Conservation (phyloP, 64 coral and sea anemone species). For the Dendrophyllia cribrosa region DNA sequence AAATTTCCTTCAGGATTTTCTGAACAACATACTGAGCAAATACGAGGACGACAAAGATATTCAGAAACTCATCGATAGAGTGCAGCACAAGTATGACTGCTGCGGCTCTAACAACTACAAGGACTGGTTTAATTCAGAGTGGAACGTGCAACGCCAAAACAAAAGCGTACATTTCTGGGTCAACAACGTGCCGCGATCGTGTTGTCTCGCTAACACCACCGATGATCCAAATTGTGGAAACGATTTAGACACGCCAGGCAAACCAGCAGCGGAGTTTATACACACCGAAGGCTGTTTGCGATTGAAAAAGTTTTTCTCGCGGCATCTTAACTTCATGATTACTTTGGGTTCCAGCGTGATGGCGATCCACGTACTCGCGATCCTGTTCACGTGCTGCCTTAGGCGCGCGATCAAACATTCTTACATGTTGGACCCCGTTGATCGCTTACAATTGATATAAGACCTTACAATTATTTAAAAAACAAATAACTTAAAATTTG, state of each 20-base stretch:
- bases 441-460: background rate
- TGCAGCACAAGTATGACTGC: slow-evolving; percentile 66
- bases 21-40: slow-evolving; percentile 47
- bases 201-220: slow-evolving; percentile 73
- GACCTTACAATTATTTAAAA: too few species aligned
- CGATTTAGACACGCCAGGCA: slow-evolving; percentile 51
- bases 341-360: background rate
- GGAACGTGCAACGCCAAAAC: slow-evolving; percentile 75
- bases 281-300: slow-evolving; percentile 66
- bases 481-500: too few species aligned
- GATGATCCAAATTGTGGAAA: slow-evolving; percentile 65
- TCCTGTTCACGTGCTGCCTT: slow-evolving; percentile 28
- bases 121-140: slow-evolving; percentile 80
- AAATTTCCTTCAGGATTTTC: slow-evolving; percentile 67
- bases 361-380: background rate
- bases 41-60: slow-evolving; percentile 50
- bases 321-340: slow-evolving; percentile 1
- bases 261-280: slow-evolving; percentile 55
- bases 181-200: slow-evolving; percentile 70
- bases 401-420: slow-evolving; percentile 35
- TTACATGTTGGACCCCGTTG: background rate
- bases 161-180: slow-evolving; percentile 37
- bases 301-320: slow-evolving; percentile 1
- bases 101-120: slow-evolving; percentile 68
- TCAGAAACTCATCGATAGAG: slow-evolving; percentile 58